Conservation (phyloP, 2,888 invertebrate species). For the Sminthurinus aureus region DNA sequence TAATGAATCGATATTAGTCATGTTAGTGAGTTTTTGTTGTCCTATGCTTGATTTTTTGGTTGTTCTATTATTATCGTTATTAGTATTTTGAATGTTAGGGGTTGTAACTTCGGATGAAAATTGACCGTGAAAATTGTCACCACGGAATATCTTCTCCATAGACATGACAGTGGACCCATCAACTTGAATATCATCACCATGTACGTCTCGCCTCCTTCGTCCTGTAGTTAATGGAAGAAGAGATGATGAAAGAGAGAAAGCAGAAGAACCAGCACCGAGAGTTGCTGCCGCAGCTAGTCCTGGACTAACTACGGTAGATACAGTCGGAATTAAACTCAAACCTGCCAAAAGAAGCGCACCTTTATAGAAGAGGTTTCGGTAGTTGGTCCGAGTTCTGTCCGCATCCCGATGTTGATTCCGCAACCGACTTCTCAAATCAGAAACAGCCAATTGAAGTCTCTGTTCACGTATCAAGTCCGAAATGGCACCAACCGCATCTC, state of each 20-base stretch:
- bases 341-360: slow-evolving; percentile 58
- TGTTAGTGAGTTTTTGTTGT: too few species aligned
- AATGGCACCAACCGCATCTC: slow-evolving; percentile 43
- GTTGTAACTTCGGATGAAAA: too few species aligned
- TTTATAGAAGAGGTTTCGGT: slow-evolving; percentile 56
- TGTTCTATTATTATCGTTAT: too few species aligned
- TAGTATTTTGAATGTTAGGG: too few species aligned
- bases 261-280: slow-evolving; percentile 30
- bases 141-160: too few species aligned
- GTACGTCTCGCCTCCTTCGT: slow-evolving; percentile 27
- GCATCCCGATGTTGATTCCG: slow-evolving; percentile 47
- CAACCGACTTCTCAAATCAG: slow-evolving; percentile 54
- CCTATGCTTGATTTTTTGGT: too few species aligned
- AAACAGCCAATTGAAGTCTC: slow-evolving; percentile 51
- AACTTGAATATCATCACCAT: too few species aligned
- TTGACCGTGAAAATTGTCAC: too few species aligned
- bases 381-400: slow-evolving; percentile 51
- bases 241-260: slow-evolving; percentile 22
- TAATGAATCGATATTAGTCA: too few species aligned
- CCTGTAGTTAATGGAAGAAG: slow-evolving; percentile 42
- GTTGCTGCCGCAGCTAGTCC: slow-evolving; percentile 44
- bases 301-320: slow-evolving; percentile 44
- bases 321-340: slow-evolving; percentile 54
- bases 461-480: slow-evolving; percentile 57
- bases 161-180: too few species aligned